phyloP scores from a whole-genome alignment of 2,113 vertebrate genomes.

The Grammomys dolichurus region DNA sequence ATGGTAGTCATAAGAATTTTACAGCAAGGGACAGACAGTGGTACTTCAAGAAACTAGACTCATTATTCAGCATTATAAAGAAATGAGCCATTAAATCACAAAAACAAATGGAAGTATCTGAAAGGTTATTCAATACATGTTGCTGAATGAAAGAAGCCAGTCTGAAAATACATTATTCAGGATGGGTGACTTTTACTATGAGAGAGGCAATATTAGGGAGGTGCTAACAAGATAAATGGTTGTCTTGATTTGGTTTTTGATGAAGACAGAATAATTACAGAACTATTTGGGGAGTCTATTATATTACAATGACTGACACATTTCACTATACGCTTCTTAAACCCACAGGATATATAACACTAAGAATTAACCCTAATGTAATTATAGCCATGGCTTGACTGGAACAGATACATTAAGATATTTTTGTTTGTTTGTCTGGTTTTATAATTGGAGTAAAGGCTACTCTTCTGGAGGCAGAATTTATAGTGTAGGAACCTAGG shows the following conservation, averaged over 20 bases:
- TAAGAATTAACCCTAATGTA: neutral
- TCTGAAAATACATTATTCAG: neutral
- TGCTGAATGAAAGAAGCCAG: neutral
- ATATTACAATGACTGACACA: neutral
- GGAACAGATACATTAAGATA: neutral
- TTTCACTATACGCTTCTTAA: neutral
- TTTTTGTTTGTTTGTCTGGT: neutral
- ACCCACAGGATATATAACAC: neutral
- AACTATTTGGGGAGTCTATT: neutral
- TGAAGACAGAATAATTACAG: neutral
- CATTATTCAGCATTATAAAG: neutral
- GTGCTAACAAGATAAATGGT: neutral
- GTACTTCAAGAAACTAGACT: neutral
- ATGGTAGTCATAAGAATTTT: neutral
- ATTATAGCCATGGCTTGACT: neutral
- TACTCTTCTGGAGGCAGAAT: too few species aligned
- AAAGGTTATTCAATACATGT: neutral
- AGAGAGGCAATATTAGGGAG: neutral
- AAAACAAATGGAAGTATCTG: neutral
- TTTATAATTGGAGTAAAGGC: neutral
- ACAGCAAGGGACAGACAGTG: neutral
- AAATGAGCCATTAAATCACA: too few species aligned
- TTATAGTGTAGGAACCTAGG: neutral
- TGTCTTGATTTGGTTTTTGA: neutral
- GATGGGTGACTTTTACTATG: neutral